Evolutionary conservation across 2,888 invertebrate genomes (phyloP).

Genomic region (Lacanobia oleracea): DNA sequence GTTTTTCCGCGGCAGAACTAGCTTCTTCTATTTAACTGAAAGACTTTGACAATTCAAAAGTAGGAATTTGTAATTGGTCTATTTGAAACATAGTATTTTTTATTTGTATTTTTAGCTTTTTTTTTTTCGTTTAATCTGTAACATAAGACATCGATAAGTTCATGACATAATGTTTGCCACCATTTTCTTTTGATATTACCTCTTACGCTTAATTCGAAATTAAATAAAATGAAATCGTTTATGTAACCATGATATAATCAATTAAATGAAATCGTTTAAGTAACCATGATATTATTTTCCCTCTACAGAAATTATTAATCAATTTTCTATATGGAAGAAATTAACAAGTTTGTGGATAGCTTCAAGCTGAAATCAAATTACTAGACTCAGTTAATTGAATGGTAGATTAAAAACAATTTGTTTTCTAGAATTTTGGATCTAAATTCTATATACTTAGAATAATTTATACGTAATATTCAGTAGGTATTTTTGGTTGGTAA

Average conservation of each 20-base stretch:
- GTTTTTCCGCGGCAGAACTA: no score
- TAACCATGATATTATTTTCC: constrained; percentile 40
- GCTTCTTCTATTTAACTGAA: no score
- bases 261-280: constrained; percentile 40
- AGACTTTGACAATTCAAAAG: no score
- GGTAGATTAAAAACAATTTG: constrained; percentile 6
- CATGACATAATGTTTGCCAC: neutral
- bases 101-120: no score
- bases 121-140: no score
- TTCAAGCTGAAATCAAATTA: constrained; percentile 40
- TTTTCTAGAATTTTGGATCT: constrained; percentile 7
- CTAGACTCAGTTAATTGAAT: constrained; percentile 28
- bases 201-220: neutral
- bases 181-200: constrained; percentile 22
- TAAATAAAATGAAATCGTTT: constrained; percentile 38
- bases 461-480: neutral
- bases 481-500: neutral
- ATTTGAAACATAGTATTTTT: no score
- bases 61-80: no score
- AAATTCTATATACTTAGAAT: neutral
- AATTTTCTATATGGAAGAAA: constrained; percentile 44
- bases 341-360: constrained; percentile 39
- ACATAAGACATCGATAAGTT: neutral
- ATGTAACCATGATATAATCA: constrained; percentile 37
- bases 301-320: constrained; percentile 37